Evolutionary conservation across 2,888 invertebrate genomes (phyloP), one percentile per base, ranked within the genome.

Genomic region (Hypomecis atomaria): DNA sequence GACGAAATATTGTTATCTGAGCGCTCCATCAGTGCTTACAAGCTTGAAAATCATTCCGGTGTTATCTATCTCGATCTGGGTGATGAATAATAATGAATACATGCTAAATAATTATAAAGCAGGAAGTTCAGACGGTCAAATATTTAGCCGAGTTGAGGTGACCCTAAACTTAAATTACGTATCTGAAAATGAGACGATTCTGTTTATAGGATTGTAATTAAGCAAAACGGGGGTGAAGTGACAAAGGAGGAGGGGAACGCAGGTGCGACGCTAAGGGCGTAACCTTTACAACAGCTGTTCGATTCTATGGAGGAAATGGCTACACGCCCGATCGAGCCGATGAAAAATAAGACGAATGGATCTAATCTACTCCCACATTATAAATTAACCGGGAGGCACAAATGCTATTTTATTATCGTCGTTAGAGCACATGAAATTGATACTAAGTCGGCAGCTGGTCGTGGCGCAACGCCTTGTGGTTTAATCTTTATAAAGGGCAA

Each of bases 261-360:
- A 92, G 92, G 92, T 92, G 92, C 86, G 79, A 81, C 82, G 82
- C 84, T 83, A 80, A 82, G 84, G 89, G 89, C 84, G 89, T 90
- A 86, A 88, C 88, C 88, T 89, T 89, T 86, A 77, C 72, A 85
- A 87, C 92, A 92, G 90, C 92, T 91, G 92, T 85, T 87, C 79
- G 69, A 77, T 78, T 71, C 82, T 78, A 81, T 77, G 78, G 75
- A 85, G 86, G 86, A 87, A 90, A 87, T 83, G 76, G 75, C 82
- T 82, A 75, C 75, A 78, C 82, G 78, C 76, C 76, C 77, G 78
- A 83, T 82, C 80, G 72, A 69, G 65, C 75, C 74, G 70, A 77
- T 77, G 80, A 77, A 77, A 81, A 84, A 83, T 80, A 79, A 82
- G 77, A 82, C 75, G 72, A 79, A 67, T 68, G 68, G 62, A 72